A percentile compares a stretch with the other conserved stretches of the same genome.
Conservation (phyloP, 1,140 invertebrate species). For the Ostrea denselamellosa region DNA sequence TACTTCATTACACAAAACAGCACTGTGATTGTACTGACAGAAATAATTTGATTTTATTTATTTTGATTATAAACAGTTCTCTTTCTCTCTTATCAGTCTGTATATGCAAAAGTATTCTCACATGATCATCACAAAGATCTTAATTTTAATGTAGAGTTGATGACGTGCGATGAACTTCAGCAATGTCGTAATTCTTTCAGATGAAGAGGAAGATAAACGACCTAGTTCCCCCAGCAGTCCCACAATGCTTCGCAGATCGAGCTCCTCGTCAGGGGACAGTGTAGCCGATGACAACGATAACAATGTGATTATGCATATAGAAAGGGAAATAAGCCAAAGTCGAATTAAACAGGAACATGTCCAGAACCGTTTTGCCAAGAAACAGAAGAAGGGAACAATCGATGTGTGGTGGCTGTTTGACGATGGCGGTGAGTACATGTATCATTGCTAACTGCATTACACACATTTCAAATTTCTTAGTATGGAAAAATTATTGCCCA, state of each 20-base stretch:
- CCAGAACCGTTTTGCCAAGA: slow-evolving; percentile 83
- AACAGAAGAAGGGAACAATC: slow-evolving; percentile 84
- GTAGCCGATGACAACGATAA: slow-evolving; percentile 60
- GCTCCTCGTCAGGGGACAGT: slow-evolving; percentile 52
- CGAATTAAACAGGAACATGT: slow-evolving; percentile 55
- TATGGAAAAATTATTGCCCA: too few relatives aligned
- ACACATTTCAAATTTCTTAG: too few relatives aligned
- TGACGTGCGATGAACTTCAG: too few relatives aligned
- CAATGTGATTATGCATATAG: not conserved
- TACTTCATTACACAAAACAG: not conserved
- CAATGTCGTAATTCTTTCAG: not conserved
- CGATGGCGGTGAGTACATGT: slow-evolving; percentile 86
- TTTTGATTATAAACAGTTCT: too few relatives aligned
- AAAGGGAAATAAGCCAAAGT: not conserved
- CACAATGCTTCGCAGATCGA: slow-evolving; percentile 51
- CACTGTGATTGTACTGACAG: not conserved
- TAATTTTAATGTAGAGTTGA: too few relatives aligned
- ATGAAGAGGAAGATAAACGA: slow-evolving; percentile 47
- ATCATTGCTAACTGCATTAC: not conserved
- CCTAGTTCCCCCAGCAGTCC: slow-evolving; percentile 39
- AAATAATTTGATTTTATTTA: not conserved
- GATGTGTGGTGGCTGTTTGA: slow-evolving; percentile 99
- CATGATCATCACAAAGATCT: too few relatives aligned
- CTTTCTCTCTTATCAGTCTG: too few relatives aligned
- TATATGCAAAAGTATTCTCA: too few relatives aligned